Base-by-base conservation (phyloP, 2,113 vertebrate species). In the Hassar affinis region DNA sequence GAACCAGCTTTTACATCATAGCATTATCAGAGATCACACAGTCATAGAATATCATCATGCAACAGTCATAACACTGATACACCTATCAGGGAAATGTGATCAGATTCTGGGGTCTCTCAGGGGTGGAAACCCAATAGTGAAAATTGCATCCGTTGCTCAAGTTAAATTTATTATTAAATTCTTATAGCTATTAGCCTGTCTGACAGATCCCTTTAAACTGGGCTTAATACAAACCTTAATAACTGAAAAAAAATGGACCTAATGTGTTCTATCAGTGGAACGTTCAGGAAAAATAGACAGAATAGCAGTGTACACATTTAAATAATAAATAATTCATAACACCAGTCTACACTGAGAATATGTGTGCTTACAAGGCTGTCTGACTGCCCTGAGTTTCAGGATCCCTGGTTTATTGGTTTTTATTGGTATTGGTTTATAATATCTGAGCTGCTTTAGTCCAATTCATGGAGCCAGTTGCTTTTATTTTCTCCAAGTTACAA, bases 21-120 rank as follows among this genome's bases (percentile, higher is more conserved):
- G 25, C 78, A 71, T 77, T 72, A 71, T 78, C 80, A 79, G 47
- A 54, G 33, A 72, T 72, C 77, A 54, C 22, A 69, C 30, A n/a
- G 71, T 81, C 33, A 59, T 69, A 33, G 11, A 27, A 49, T 56
- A 42, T 66, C 51, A 57, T 30, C 33, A 59, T 9, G 25, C 27
- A 69, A 61, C 74, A 76, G 45, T 35, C 51, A 54, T 25, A 66
- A 66, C 27, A 66, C n/a, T 61, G 71, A 49, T 62, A 47, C 12
- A 74, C 18, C 38, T 74, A 35, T 27, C 69, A 51, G 45, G 12
- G 56, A 47, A 72, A 61, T 74, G 15, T 47, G 22, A 30, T 82
- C 7, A 6, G 45, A 72, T 11, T n/a, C 30, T 7, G 25, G 5
- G 20, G 69, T 47, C 42, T 9, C 6, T 49, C 45, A 20, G 72